Conservation (phyloP, 2,888 invertebrate genomes). For the Mesochorus sp. region DNA sequence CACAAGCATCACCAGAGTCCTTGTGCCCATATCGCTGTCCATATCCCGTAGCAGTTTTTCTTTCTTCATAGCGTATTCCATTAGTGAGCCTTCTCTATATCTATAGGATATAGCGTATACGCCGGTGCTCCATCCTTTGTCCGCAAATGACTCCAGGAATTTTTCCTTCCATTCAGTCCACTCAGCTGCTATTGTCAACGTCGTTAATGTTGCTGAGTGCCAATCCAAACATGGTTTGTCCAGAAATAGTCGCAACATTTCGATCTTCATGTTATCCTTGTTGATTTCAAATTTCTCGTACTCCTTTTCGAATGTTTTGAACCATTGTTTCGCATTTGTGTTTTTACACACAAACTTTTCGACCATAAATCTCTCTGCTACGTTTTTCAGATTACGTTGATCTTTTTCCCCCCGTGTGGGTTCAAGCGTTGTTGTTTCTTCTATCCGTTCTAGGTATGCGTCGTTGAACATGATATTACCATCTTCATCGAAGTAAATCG, state of each 20-base stretch:
- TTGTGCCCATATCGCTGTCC: slow-evolving; percentile 62
- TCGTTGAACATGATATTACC: slow-evolving; percentile 64
- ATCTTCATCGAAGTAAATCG: slow-evolving; percentile 60
- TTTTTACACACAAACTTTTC: slow-evolving; percentile 65
- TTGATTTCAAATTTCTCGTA: slow-evolving; percentile 64
- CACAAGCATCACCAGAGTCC: slow-evolving; percentile 60
- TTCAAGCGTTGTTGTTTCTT: slow-evolving; percentile 51
- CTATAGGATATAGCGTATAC: slow-evolving; percentile 66
- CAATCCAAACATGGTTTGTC: slow-evolving; percentile 65
- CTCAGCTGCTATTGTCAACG: slow-evolving; percentile 60
- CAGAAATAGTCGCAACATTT: slow-evolving; percentile 65
- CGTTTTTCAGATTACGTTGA: slow-evolving; percentile 61
- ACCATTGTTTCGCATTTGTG: slow-evolving; percentile 64
- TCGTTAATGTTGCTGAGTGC: slow-evolving; percentile 62
- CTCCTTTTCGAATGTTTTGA: slow-evolving; percentile 67
- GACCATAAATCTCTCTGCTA: slow-evolving; percentile 64
- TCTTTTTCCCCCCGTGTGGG: slow-evolving; percentile 56
- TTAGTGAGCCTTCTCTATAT: slow-evolving; percentile 67
- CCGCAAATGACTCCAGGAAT: slow-evolving; percentile 67
- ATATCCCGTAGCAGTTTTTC: slow-evolving; percentile 66
- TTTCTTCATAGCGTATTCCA: slow-evolving; percentile 69
- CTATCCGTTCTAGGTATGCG: slow-evolving; percentile 61
- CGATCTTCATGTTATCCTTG: slow-evolving; percentile 63
- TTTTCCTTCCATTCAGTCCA: slow-evolving; percentile 69
- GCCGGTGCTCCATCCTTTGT: slow-evolving; percentile 68